phyloP scores from a whole-genome alignment of 2,797 vertebrate species.

The Buphagus erythrorhynchus region DNA sequence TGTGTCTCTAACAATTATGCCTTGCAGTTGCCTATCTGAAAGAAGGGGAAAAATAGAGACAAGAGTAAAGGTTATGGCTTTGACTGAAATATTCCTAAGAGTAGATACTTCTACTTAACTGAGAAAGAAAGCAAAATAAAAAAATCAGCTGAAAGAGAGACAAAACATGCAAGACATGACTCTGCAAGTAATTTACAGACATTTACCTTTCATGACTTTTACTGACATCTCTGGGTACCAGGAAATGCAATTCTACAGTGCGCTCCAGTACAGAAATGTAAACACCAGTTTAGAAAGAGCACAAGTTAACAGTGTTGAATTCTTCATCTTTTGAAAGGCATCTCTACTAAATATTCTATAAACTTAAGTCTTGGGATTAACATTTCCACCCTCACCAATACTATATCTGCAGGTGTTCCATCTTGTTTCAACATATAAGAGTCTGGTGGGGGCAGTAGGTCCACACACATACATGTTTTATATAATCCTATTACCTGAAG shows the following conservation, averaged over 20 bases:
- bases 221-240: background rate
- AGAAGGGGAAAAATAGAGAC: background rate
- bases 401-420: background rate
- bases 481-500: background rate
- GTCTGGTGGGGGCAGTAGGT: background rate
- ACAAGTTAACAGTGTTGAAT: background rate
- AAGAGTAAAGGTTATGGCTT: slow-evolving; percentile 6
- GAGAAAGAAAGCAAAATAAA: background rate
- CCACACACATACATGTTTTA: background rate
- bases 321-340: background rate
- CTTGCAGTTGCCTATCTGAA: slow-evolving; percentile 16
- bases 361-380: background rate
- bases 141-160: background rate
- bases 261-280: background rate
- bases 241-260: background rate
- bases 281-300: background rate
- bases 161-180: background rate
- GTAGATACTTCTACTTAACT: background rate
- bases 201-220: background rate
- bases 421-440: background rate
- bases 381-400: background rate
- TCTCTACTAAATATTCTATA: background rate
- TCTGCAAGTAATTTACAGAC: background rate
- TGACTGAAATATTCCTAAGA: slow-evolving; percentile 24
- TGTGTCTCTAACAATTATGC: background rate